Base-by-base conservation (phyloP, 2,797 vertebrate species). In the Ceyx erithaca region DNA sequence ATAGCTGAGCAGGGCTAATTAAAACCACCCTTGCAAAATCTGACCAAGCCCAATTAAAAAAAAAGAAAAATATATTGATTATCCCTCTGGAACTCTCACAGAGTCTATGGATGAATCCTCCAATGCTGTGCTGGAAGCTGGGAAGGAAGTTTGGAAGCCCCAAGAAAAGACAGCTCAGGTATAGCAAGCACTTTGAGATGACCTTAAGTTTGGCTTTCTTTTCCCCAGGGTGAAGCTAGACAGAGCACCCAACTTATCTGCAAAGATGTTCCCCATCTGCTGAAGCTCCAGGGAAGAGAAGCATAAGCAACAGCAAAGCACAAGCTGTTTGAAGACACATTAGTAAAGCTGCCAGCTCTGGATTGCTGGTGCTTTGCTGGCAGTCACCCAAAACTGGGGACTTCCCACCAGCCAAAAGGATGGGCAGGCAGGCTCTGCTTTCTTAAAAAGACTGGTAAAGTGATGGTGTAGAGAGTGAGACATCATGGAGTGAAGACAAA, bases 301-400 rank as follows among this genome's bases (percentile, higher is more conserved):
- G 41, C 46, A 22, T 4, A 1, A 25, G 51, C 46, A 20, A 23
- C 37, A 35, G 9, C 52, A 31, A 48, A 76, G 52, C 72, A 33
- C 28, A 12, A 37, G 46, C 12, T 43, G 59, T 16, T 58, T 10
- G 15, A 51, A 76, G 51, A 26, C 28, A 9, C 22, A 2, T 9
- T 11, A n/a, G 4, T 12, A 9, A 31, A 31, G 58, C 41, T 89
- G 70, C 54, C 76, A 66, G 54, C 58, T 21, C 10, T 2, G 14
- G 35, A 5, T 15, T 19, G 48, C 58, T 13, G 12, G 58, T 14
- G 63, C 41, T 71, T 25, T 54, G 46, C 33, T 59, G 85, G 78
- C 68, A 6, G n/a, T 28, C 6, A 1, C 28, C 68, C 54, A 40
- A 8, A 3, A 0, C 9, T 4, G 8, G 0, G 78, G 80, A 23